Evolutionary conservation across 2,888 invertebrate genomes (phyloP).

Genomic region (Pilophorus perplexus): DNA sequence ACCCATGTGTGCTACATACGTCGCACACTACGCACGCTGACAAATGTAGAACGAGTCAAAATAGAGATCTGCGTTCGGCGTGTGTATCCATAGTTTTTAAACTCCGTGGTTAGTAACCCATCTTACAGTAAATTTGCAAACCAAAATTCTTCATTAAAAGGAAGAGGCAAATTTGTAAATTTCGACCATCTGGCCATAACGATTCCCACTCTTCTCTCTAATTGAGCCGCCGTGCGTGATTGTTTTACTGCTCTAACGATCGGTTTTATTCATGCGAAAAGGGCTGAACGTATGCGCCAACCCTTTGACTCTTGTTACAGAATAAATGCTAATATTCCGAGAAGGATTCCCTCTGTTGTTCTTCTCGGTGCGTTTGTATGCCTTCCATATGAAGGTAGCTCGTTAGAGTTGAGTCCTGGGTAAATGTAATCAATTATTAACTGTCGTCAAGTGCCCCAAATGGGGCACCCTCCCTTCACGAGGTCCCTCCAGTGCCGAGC

Average conservation of each 20-base stretch:
- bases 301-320: conserved; percentile 23
- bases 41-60: no score
- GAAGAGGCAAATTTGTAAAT: background rate
- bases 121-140: no score
- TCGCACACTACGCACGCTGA: no score
- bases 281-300: background rate
- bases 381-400: conserved; percentile 27
- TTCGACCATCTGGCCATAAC: background rate
- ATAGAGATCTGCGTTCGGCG: no score
- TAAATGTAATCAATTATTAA: conserved; percentile 43
- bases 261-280: conserved; percentile 33
- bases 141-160: no score
- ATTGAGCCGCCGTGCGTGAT: conserved; percentile 25
- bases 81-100: no score
- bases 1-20: no score
- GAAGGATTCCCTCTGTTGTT: background rate
- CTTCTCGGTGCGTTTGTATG: background rate
- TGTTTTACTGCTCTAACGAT: conserved; percentile 25
- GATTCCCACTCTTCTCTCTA: background rate
- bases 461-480: background rate
- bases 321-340: conserved; percentile 38
- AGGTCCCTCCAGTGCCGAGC: conserved; percentile 7
- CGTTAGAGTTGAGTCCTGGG: conserved; percentile 29
- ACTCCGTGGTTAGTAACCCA: no score
- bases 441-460: conserved; percentile 39